Base-by-base conservation (phyloP, 2,888 invertebrate genomes). In the Thyatira batis region DNA sequence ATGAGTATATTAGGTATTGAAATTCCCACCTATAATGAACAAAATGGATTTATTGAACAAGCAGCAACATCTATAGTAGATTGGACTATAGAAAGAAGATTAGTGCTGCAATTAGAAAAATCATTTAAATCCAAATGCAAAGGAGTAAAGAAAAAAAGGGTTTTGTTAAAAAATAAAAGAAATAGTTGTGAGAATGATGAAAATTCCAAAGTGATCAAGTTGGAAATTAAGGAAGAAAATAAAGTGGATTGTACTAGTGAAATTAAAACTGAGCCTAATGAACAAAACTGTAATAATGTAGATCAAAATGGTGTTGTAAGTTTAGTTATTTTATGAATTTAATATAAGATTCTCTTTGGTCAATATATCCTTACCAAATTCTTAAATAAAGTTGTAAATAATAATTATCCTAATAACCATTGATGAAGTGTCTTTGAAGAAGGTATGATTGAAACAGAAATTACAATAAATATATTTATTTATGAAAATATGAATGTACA, bases 1-100 rank as follows among this genome's bases (percentile, higher is more conserved):
- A 95, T 96, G 93, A 94, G 95, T 73, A 93, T 94, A 55, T 88
- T 98, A 33, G 94, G 93, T 10, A 75, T 98, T 20, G 94, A 95
- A 68, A 95, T 97, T 76, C 95, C 96, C 1, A 92, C 93, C 27
- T 98, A 97, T 78, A 89, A 91, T 43, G 87, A 91, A 50, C 82
- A 92, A 11, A 84, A 91, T 2, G 96, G 97, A 87, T 95, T 96
- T 0, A 95, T 95, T 0, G 94, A 93, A 73, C 73, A 82, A 52
- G 89, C 92, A 4, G 74, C 82, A 43, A 65, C 78, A 10, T 78
- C 81, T 11, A 85, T 93, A 11, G 77, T 94, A 63, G 95, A 96
- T 65, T 97, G 97, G 97, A 95, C 96, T 21, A 94, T 97, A 67
- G 82, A 92, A 6, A 90, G 93, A 20, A 89, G 91, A 58, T 85